These are phyloP conservation scores for Euproctis similis DNA, from an alignment of 2,888 invertebrate genomes.

Conservation along the genomic window DNA sequence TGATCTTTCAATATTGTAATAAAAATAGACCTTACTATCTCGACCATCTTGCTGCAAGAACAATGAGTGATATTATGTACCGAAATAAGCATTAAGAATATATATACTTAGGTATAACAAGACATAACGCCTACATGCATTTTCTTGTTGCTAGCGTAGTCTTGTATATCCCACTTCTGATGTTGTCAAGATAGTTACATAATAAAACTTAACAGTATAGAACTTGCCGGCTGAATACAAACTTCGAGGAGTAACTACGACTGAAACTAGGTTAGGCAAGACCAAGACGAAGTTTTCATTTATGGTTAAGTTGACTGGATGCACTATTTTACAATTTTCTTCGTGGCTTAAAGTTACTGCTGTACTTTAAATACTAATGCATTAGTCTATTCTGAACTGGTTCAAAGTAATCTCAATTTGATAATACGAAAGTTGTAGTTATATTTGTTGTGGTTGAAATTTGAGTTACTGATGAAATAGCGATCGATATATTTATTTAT, in stretches of 20 bases:
- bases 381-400: too few species aligned
- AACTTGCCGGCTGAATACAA: constrained; percentile 17
- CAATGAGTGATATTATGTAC: neutral
- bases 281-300: constrained; percentile 13
- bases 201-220: too few species aligned
- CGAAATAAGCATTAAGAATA: neutral
- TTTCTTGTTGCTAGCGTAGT: too few species aligned
- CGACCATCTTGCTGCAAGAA: neutral
- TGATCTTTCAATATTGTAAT: neutral
- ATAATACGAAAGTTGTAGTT: too few species aligned
- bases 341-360: constrained; percentile 10
- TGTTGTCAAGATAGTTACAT: neutral
- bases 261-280: constrained; percentile 15
- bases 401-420: too few species aligned
- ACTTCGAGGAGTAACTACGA: constrained; percentile 15
- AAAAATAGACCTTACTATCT: neutral
- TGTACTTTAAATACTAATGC: too few species aligned
- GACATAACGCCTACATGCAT: too few species aligned
- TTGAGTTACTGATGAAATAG: too few species aligned
- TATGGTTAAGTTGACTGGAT: constrained; percentile 10
- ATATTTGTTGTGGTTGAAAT: too few species aligned
- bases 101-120: neutral
- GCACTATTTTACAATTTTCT: constrained; percentile 5
- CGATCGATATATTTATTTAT: too few species aligned
- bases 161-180: neutral